Evolutionary conservation across 1,140 invertebrate species (phyloP).

Genomic region (Drosophila elegans): DNA sequence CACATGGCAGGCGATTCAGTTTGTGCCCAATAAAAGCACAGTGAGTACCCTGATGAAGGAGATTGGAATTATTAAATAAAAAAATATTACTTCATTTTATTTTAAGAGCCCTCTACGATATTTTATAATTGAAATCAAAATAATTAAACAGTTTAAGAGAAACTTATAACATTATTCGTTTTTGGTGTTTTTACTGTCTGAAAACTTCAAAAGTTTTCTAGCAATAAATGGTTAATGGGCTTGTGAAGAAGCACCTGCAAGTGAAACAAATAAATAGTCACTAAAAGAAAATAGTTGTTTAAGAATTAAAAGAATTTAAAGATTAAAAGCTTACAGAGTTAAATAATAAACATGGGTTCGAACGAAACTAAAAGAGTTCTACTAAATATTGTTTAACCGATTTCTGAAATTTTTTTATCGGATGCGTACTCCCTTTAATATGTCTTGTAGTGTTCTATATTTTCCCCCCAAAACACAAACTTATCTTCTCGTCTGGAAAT

Average conservation of each 20-base stretch:
- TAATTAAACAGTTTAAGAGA: background rate
- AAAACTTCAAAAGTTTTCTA: constrained; percentile 51
- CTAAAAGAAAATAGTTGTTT: too few species aligned
- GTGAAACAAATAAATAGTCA: too few species aligned
- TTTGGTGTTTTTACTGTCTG: constrained; percentile 13
- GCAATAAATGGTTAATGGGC: constrained; percentile 64
- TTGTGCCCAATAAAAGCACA: constrained; percentile 14
- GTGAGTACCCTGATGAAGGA: background rate
- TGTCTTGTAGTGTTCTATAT: background rate
- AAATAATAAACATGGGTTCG: too few species aligned
- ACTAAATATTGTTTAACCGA: too few species aligned
- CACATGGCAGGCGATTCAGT: background rate
- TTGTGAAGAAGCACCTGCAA: constrained; percentile 55
- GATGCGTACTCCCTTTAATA: background rate
- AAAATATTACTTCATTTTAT: background rate
- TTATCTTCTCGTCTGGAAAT: constrained; percentile 4
- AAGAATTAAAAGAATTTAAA: fast-evolving
- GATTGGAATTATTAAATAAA: background rate
- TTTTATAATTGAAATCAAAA: background rate
- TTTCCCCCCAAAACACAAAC: background rate
- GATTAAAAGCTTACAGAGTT: too few species aligned
- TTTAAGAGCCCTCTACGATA: background rate
- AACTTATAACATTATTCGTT: too few species aligned
- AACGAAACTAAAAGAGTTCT: too few species aligned
- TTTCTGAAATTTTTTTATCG: background rate